Conservation (phyloP, 2,797 vertebrate genomes). For the Myotis myotis region DNA sequence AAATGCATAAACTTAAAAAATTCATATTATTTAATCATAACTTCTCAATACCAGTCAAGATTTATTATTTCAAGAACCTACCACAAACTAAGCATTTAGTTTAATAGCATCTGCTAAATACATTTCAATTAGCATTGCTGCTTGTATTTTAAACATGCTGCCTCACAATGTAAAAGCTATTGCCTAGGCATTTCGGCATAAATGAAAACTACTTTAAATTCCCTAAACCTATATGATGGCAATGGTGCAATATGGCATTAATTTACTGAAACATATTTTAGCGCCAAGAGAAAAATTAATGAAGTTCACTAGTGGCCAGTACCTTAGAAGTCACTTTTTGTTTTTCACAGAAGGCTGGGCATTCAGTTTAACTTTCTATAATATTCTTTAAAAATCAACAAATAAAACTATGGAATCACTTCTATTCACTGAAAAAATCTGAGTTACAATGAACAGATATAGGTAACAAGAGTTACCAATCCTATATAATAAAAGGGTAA, state of each 20-base stretch:
- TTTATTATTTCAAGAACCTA: neutral
- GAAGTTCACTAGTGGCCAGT: neutral
- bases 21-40: neutral
- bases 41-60: neutral
- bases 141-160: constrained; percentile 23
- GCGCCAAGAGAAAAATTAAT: constrained; percentile 30
- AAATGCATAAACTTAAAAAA: constrained; percentile 11
- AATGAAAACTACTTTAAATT: neutral
- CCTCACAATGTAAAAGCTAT: neutral
- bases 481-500: too few relatives aligned
- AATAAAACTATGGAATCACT: neutral
- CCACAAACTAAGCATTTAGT: neutral
- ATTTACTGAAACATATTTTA: constrained; percentile 19
- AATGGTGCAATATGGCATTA: neutral
- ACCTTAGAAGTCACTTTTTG: neutral
- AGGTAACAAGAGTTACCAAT: neutral
- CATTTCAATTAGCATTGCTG: neutral
- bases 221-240: neutral
- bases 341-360: neutral
- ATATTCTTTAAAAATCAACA: neutral
- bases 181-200: neutral
- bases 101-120: neutral
- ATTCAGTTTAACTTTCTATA: neutral
- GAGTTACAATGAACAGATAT: neutral
- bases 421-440: neutral